Evolutionary conservation across 2,888 invertebrate genomes (phyloP).

Genomic region (Eumacrocentrus americanus): DNA sequence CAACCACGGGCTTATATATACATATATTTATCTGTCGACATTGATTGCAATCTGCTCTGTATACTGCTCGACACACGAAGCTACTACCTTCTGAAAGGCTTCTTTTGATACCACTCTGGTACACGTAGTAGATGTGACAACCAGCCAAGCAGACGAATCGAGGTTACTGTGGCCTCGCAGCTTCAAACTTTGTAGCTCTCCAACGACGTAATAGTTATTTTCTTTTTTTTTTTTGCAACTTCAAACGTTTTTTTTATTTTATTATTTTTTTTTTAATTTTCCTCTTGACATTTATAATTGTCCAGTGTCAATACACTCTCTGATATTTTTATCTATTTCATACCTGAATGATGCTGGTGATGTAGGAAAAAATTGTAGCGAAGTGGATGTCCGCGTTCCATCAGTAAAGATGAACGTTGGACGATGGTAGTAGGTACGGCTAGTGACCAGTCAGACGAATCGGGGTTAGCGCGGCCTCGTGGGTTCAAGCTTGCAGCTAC

Average conservation of each 20-base stretch:
- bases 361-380: too few species aligned
- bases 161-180: constrained; percentile 12
- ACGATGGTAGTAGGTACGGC: constrained; percentile 26
- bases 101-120: not conserved
- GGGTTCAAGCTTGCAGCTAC: constrained; percentile 27
- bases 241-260: not conserved
- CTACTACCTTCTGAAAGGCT: constrained; percentile 13
- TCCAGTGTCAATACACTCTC: not conserved
- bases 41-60: constrained; percentile 3
- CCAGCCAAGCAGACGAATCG: constrained; percentile 7
- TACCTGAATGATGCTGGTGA: too few species aligned
- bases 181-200: not conserved
- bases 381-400: not conserved
- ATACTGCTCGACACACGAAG: constrained; percentile 7
- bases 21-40: not conserved
- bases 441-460: constrained; percentile 28
- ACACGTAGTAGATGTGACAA: constrained; percentile 13
- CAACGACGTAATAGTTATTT: not conserved
- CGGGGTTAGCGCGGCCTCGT: constrained; percentile 25
- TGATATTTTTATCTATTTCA: not conserved
- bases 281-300: not conserved
- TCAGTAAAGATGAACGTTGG: constrained; percentile 11
- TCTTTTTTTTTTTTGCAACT: not conserved
- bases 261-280: not conserved
- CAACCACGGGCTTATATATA: not conserved